Evolutionary conservation across 2,888 invertebrate species (phyloP), one percentile per base, ranked within the genome.

Genomic region (Cotesia congregata): DNA sequence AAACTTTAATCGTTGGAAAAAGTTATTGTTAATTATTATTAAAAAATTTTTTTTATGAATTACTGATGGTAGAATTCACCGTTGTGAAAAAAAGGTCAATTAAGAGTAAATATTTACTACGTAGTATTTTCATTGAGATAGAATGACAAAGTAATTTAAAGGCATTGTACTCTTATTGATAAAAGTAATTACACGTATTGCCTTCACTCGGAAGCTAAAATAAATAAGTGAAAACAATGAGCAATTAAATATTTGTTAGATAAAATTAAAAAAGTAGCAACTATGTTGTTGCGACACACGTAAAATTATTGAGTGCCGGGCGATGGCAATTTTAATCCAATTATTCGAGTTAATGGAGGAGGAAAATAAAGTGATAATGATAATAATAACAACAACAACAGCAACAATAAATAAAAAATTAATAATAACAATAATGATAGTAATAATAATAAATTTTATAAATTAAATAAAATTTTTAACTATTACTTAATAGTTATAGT

Each of bases 41-140:
- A 50, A 50, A 50, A 50, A 50, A 50, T 6, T 30, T 30, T 20
- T 20, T 30, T 30, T 30, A 30, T 30, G 30, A 30, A 30, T 30
- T 3, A 30, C 3, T 30, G 30, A 30, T 30, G 3, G 30, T 30
- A 30, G 30, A 17, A 17, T 17, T 17, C 17, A 17, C 17, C 3
- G 30, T 30, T 30, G 30, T 30, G 30, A 50, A 50, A 50, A 50
- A 17, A 17, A 6, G n/a, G n/a, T 62, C 6, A 62, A 62, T 62
- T 12, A 62, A 62, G 15, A 62, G 62, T 17, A 6, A 50, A 50
- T 9, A 7, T 20, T 62, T 62, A 62, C 62, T 62, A 62, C 62
- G 20, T 62, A 15, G 62, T 20, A 20, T 62, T 62, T 62, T 62
- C 62, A 62, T 62, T 62, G 62, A 62, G 62, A 62, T 6, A 62